Evolutionary conservation across 1,140 invertebrate species (phyloP).

Genomic region (Heliconius hermathena): DNA sequence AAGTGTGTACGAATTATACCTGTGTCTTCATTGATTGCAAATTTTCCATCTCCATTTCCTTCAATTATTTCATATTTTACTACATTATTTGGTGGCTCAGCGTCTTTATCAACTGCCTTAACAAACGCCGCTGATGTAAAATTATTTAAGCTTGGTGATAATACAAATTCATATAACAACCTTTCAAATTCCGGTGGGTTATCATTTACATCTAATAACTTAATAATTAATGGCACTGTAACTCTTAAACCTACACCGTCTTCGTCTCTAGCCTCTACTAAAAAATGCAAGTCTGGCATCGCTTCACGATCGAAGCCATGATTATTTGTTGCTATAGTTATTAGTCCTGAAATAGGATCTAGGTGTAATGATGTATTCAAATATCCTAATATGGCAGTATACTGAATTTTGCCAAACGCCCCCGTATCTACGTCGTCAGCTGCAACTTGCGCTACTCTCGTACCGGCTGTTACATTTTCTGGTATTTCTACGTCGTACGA

Average conservation of each 20-base stretch:
- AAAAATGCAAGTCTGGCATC: conserved; percentile 88
- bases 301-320: conserved; percentile 92
- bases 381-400: conserved; percentile 89
- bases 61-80: conserved; percentile 92
- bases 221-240: conserved; percentile 87
- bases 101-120: conserved; percentile 91
- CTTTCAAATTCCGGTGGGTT: conserved; percentile 92
- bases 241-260: conserved; percentile 90
- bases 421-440: conserved; percentile 90
- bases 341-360: conserved; percentile 89
- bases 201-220: conserved; percentile 93
- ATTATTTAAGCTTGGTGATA: conserved; percentile 87
- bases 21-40: conserved; percentile 88
- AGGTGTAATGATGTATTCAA: conserved; percentile 89
- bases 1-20: conserved; percentile 77
- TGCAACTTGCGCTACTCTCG: conserved; percentile 87
- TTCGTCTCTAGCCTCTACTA: conserved; percentile 93
- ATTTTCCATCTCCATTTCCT: conserved; percentile 91
- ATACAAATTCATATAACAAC: conserved; percentile 90
- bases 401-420: conserved; percentile 87
- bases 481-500: conserved; percentile 88
- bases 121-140: conserved; percentile 88
- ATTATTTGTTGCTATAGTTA: conserved; percentile 89
- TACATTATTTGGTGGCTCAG: conserved; percentile 92
- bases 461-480: conserved; percentile 91